phyloP scores from a whole-genome alignment of 2,113 vertebrate genomes.

The Jacana jacana region DNA sequence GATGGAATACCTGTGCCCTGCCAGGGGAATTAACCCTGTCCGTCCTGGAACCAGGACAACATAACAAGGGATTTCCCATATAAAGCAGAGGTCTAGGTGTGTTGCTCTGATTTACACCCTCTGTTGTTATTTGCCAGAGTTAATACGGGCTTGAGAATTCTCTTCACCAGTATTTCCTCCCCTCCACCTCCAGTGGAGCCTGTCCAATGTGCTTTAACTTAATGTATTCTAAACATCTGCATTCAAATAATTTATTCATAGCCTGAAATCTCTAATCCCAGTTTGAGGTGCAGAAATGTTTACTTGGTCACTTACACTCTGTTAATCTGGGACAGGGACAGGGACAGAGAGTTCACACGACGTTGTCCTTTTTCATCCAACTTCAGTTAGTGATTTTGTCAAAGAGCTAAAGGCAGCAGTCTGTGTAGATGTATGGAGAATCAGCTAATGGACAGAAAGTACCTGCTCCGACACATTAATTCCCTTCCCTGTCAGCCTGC shows the following conservation, averaged over 20 bases:
- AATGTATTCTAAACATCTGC: constrained; percentile 80
- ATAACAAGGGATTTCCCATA: background rate
- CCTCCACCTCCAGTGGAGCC: constrained; percentile 46
- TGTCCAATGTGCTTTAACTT: constrained; percentile 61
- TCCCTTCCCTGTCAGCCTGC: constrained; percentile 89
- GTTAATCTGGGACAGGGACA: constrained; percentile 27
- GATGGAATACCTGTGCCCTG: too few relatives aligned
- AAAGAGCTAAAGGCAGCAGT: constrained; percentile 62
- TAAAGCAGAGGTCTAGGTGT: constrained; percentile 13
- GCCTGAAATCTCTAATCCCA: constrained; percentile 68
- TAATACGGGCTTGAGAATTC: constrained; percentile 73
- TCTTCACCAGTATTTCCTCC: constrained; percentile 70
- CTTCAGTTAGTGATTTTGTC: constrained; percentile 54
- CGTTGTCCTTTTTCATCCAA: background rate
- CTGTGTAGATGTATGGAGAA: constrained; percentile 61
- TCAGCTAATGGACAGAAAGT: constrained; percentile 86
- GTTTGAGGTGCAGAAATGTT: constrained; percentile 60
- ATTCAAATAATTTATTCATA: constrained; percentile 78
- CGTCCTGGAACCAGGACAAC: too few relatives aligned
- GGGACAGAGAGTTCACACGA: constrained; percentile 26
- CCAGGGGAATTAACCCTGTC: too few relatives aligned
- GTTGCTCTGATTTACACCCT: constrained; percentile 60
- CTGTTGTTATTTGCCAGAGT: constrained; percentile 70
- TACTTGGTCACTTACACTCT: constrained; percentile 52
- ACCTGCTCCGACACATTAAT: constrained; percentile 83